Evolutionary conservation across 2,797 vertebrate species (phyloP).

Genomic region (Labeo calbasu): DNA sequence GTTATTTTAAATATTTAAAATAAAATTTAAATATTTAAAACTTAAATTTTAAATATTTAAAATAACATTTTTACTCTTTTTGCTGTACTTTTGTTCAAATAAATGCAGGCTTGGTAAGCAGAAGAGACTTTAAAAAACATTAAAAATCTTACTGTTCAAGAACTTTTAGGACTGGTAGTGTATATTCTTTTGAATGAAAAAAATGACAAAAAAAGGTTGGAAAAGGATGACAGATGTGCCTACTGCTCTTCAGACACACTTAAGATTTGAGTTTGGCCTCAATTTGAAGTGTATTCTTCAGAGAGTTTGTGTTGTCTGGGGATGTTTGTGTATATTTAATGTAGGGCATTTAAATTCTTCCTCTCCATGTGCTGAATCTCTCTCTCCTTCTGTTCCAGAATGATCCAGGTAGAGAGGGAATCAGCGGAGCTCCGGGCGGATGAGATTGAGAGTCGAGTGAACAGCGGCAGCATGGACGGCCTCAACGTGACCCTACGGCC

Average conservation of each 20-base stretch:
- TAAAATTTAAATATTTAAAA: no score
- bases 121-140: no score
- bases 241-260: not conserved
- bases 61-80: no score
- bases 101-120: no score
- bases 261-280: not conserved
- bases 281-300: not conserved
- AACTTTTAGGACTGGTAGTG: no score
- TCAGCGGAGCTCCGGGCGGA: conserved; percentile 91
- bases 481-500: conserved; percentile 90
- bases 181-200: not conserved
- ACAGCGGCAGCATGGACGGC: conserved; percentile 95
- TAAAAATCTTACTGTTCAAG: no score
- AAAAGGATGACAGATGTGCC: not conserved
- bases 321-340: not conserved
- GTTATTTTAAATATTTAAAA: no score
- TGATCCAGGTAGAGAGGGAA: conserved; percentile 98
- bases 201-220: no score
- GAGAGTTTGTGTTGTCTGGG: not conserved
- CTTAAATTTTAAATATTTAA: no score
- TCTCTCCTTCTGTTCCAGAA: conserved; percentile 74
- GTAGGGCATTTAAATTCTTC: not conserved
- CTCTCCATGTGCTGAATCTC: not conserved
- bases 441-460: conserved; percentile 91
- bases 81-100: no score